These are phyloP conservation scores for Spinus olivaceus DNA, from an alignment of 2,797 vertebrate genomes.

Conservation along the genomic window DNA sequence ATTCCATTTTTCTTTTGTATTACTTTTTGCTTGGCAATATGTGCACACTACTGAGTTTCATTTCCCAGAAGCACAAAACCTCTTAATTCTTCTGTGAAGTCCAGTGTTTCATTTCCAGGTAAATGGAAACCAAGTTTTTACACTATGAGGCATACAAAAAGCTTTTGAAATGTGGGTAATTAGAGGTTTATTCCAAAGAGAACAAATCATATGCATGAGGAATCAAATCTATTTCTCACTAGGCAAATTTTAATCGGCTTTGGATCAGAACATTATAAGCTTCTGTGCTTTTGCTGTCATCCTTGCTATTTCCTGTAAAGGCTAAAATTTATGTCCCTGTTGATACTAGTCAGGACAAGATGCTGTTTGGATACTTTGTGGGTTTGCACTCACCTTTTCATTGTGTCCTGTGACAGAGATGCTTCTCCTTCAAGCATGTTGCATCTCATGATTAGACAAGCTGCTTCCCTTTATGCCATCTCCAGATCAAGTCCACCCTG, in stretches of 20 bases:
- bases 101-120: constrained; percentile 20
- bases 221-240: not conserved
- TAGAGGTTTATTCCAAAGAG: not conserved
- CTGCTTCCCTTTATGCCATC: not conserved
- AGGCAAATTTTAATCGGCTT: not conserved
- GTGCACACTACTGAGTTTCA: not conserved
- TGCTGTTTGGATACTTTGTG: not conserved
- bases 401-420: not conserved
- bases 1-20: not conserved
- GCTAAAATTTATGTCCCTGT: not conserved
- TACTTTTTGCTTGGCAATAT: not conserved
- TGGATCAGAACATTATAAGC: not conserved
- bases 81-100: not conserved
- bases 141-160: not conserved
- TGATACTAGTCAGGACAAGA: not conserved
- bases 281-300: not conserved
- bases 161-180: constrained; percentile 1
- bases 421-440: not conserved
- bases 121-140: constrained; percentile 1
- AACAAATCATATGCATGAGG: not conserved
- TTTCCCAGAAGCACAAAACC: not conserved
- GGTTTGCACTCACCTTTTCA: not conserved
- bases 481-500: not conserved
- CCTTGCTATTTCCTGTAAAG: not conserved
- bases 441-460: not conserved